Evolutionary conservation across 2,888 invertebrate species (phyloP).

Genomic region (Trissolcus japonicus): DNA sequence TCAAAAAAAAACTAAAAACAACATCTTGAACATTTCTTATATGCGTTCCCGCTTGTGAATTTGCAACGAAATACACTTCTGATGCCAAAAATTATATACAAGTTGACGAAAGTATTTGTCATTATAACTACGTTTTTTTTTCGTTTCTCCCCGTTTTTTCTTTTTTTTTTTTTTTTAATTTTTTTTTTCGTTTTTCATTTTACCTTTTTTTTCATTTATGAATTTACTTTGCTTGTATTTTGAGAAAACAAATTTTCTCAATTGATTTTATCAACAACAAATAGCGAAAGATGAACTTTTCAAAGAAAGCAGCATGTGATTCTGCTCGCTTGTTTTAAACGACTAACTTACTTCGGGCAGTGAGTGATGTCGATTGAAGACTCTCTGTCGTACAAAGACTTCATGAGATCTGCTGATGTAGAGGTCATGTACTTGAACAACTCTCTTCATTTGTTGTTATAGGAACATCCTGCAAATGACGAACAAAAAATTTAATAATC

Average conservation of each 20-base stretch:
- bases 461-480: constrained; percentile 16
- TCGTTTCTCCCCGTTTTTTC: background rate
- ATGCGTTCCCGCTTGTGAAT: constrained; percentile 22
- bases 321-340: constrained; percentile 17
- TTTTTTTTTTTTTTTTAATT: background rate
- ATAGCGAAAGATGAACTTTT: constrained; percentile 6
- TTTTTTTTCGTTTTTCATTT: background rate
- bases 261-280: constrained; percentile 7
- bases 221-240: background rate
- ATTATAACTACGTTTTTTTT: constrained; percentile 16
- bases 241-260: constrained; percentile 19
- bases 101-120: constrained; percentile 7
- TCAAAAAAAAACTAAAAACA: constrained; percentile 8
- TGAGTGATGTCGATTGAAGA: constrained; percentile 69
- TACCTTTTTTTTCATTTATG: background rate
- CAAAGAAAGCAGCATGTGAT: background rate
- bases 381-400: constrained; percentile 71
- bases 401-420: constrained; percentile 60
- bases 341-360: constrained; percentile 65
- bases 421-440: constrained; percentile 69
- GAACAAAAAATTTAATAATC: background rate
- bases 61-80: constrained; percentile 9
- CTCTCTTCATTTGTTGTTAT: constrained; percentile 17
- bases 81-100: constrained; percentile 20
- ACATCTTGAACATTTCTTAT: background rate